phyloP scores from a whole-genome alignment of 2,888 invertebrate species.

The Sericinus montela region DNA sequence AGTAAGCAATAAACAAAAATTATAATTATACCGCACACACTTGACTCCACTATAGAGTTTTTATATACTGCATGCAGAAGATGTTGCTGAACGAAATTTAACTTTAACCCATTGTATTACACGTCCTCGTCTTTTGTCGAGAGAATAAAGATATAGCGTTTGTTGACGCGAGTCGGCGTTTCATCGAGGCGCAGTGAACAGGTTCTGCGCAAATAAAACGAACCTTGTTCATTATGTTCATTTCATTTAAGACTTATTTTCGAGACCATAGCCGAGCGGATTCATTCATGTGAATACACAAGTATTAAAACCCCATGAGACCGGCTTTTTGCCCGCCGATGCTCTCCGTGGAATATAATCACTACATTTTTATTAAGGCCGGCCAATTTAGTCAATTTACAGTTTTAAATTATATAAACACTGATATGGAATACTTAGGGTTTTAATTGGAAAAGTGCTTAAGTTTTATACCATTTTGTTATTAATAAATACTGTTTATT shows the following conservation, averaged over 20 bases:
- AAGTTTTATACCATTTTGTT: constrained; percentile 5
- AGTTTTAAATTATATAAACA: constrained; percentile 9
- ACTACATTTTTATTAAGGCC: constrained; percentile 20
- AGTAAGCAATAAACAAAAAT: too few species aligned
- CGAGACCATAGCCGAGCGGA: constrained; percentile 29
- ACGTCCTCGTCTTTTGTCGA: not conserved
- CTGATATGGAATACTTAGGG: not conserved
- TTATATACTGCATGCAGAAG: not conserved
- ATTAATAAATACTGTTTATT: not conserved
- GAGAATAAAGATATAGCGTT: not conserved
- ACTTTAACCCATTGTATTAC: constrained; percentile 3
- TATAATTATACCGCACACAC: too few species aligned
- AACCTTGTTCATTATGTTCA: constrained; percentile 33
- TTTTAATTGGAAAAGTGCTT: constrained; percentile 16
- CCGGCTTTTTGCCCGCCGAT: constrained; percentile 25
- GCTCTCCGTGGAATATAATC: constrained; percentile 19
- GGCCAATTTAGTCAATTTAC: constrained; percentile 21
- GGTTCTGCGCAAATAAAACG: constrained; percentile 49
- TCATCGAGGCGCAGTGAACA: constrained; percentile 24
- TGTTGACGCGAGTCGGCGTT: not conserved
- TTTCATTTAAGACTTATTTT: constrained; percentile 40
- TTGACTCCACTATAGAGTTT: too few species aligned
- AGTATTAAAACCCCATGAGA: constrained; percentile 28
- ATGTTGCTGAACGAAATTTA: not conserved
- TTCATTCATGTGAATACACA: constrained; percentile 46